Evolutionary conservation across 2,113 vertebrate species (phyloP).

Genomic region (Crocuta crocuta): DNA sequence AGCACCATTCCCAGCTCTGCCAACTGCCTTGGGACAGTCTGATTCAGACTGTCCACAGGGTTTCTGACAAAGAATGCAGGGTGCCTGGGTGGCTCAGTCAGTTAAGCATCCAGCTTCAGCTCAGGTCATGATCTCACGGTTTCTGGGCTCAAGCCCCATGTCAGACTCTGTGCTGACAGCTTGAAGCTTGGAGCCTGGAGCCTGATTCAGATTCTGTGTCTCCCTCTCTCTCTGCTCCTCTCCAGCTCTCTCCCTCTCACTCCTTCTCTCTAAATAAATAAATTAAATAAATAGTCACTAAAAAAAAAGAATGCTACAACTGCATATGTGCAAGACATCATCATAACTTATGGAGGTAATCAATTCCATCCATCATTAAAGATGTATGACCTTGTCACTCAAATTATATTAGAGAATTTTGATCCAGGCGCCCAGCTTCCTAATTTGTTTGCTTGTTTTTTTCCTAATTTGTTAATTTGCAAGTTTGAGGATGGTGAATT

Average conservation of each 20-base stretch:
- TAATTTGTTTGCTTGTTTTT: not conserved
- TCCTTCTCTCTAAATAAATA: too few relatives aligned
- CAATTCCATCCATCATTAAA: not conserved
- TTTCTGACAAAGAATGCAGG: not conserved
- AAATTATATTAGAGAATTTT: conserved; percentile 2
- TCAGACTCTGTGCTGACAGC: too few relatives aligned
- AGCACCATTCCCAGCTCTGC: not conserved
- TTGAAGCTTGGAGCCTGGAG: too few relatives aligned
- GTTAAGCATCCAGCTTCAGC: too few relatives aligned
- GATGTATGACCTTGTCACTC: not conserved
- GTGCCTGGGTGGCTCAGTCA: too few relatives aligned
- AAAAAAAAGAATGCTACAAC: not conserved
- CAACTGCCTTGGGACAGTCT: not conserved
- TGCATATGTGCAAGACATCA: not conserved
- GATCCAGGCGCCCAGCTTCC: not conserved
- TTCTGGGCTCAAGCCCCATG: too few relatives aligned
- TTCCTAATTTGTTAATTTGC: conserved; percentile 25
- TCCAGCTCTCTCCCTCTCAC: too few relatives aligned
- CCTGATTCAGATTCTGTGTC: too few relatives aligned
- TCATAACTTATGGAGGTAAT: not conserved
- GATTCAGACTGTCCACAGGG: not conserved
- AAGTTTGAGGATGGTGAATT: not conserved
- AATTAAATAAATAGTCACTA: too few relatives aligned
- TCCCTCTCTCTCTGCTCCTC: too few relatives aligned
- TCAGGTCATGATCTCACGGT: too few relatives aligned